Evolutionary conservation across 2,113 vertebrate species (phyloP), one percentile per base, ranked within the genome.

Genomic region (Strix aluco): DNA sequence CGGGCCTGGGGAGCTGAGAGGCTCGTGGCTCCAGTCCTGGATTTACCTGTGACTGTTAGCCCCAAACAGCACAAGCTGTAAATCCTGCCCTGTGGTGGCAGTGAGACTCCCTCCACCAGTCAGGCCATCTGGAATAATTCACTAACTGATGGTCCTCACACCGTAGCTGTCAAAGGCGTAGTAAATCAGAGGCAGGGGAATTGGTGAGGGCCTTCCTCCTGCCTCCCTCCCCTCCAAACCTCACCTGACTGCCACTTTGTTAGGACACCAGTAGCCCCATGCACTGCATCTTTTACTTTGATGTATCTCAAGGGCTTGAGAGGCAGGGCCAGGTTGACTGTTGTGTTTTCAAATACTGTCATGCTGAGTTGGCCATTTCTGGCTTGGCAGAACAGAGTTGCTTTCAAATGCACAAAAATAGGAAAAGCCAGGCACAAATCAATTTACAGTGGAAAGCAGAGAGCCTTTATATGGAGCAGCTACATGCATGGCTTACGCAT

Each of bases 81-180:
- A 89, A 95, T 96, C 86, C 74, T 82, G 62, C 70, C 71, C 59
- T 81, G 52, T 72, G 27, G 57, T 42, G 32, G 78, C 86, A 74
- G 66, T 95, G 88, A 93, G 44, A 92, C 29, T 95, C 63, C 36
- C 51, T 65, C 62, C 91, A 81, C 95, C 27, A 57, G 6, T 88
- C 91, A 81, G 66, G 54, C 91, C 84, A 96, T 57, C 92, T 81
- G 93, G 86, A 97, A 97, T 93, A 96, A 97, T 93, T 95, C 90
- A 90, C 83, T 84, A 93, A 80, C 61, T 95, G 94, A 96, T 78
- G 95, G 15, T 91, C 69, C 94, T 97, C 44, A 13, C 46, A 87
- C 86, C 86, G 71, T 90, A 74, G 57, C 70, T 20, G 16, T 96
- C 93, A 97, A 94, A 91, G 95, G 74, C 5, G 26, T 78, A 22